A percentile compares a stretch with the other conserved stretches of the same genome.
phyloP scores from a whole-genome alignment of 2,888 invertebrate genomes.

The Hydriomena furcata region DNA sequence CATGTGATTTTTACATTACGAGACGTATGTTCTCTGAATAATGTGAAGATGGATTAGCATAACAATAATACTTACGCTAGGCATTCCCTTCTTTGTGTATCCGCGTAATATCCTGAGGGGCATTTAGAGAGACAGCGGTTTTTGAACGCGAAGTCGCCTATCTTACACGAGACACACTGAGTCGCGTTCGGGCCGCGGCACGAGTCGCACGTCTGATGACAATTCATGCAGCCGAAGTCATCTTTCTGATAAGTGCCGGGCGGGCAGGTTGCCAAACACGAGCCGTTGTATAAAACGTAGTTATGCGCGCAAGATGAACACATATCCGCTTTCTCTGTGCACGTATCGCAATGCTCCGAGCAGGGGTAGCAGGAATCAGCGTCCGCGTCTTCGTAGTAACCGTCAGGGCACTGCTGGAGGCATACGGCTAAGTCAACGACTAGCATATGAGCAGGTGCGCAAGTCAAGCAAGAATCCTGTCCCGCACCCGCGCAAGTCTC shows the following conservation, averaged over 20 bases:
- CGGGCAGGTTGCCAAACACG: conserved; percentile 93
- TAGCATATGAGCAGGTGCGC: conserved; percentile 92
- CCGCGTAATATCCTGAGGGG: conserved; percentile 88
- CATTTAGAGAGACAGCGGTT: conserved; percentile 89
- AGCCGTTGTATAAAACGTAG: conserved; percentile 91
- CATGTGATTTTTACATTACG: conserved; percentile 29
- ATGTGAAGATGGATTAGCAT: conserved; percentile 45
- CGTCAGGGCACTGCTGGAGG: conserved; percentile 94
- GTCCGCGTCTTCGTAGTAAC: conserved; percentile 91
- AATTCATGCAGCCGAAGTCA: conserved; percentile 91
- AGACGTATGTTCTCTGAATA: conserved; percentile 28
- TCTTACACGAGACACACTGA: conserved; percentile 91
- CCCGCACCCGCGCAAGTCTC: conserved; percentile 94
- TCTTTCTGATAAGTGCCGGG: conserved; percentile 92
- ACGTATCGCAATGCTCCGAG: conserved; percentile 93
- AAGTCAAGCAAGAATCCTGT: conserved; percentile 92
- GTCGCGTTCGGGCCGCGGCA: conserved; percentile 91
- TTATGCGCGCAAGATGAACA: conserved; percentile 95
- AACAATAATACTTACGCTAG: conserved; percentile 78
- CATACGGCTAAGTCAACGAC: conserved; percentile 94
- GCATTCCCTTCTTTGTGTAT: conserved; percentile 91
- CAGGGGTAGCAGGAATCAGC: conserved; percentile 93
- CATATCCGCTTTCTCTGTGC: conserved; percentile 91
- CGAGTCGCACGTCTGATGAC: conserved; percentile 91
- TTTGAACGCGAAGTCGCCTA: conserved; percentile 88